phyloP scores from a whole-genome alignment of 1,140 invertebrate species.

The Diabrotica virgifera region DNA sequence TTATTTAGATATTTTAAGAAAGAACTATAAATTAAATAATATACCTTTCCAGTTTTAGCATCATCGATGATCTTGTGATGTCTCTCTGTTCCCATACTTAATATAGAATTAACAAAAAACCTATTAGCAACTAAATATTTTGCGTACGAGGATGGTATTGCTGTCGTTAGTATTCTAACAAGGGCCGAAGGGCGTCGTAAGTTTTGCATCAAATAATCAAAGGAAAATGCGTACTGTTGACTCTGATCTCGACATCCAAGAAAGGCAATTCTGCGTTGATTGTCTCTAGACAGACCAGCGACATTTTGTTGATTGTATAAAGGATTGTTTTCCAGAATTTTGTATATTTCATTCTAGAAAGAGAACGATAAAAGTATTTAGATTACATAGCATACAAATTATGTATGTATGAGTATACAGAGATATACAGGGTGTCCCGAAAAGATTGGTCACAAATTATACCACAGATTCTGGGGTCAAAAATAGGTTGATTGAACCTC shows the following conservation, averaged over 20 bases:
- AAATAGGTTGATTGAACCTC: no score
- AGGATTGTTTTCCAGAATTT: constrained; percentile 27
- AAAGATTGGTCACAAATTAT: no score
- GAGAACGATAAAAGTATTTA: background rate
- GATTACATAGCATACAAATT: no score
- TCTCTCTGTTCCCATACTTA: constrained; percentile 70
- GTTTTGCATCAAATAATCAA: constrained; percentile 54
- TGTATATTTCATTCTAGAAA: constrained; percentile 32
- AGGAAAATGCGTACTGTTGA: constrained; percentile 61
- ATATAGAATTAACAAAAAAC: constrained; percentile 63
- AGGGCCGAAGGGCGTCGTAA: constrained; percentile 20
- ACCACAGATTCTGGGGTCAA: no score
- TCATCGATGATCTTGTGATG: constrained; percentile 69
- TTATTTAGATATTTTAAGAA: no score
- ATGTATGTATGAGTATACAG: no score
- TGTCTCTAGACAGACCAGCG: constrained; percentile 52
- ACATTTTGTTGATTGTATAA: constrained; percentile 10
- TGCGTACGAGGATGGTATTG: constrained; percentile 27
- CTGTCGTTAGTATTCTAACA: constrained; percentile 23
- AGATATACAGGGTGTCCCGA: no score
- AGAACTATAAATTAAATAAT: no score
- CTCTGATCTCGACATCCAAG: constrained; percentile 60
- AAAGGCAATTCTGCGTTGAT: constrained; percentile 60
- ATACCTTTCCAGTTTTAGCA: constrained; percentile 62
- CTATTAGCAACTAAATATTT: constrained; percentile 29